Base-by-base conservation (phyloP, 2,888 invertebrate genomes). In the Apoda limacodes region DNA sequence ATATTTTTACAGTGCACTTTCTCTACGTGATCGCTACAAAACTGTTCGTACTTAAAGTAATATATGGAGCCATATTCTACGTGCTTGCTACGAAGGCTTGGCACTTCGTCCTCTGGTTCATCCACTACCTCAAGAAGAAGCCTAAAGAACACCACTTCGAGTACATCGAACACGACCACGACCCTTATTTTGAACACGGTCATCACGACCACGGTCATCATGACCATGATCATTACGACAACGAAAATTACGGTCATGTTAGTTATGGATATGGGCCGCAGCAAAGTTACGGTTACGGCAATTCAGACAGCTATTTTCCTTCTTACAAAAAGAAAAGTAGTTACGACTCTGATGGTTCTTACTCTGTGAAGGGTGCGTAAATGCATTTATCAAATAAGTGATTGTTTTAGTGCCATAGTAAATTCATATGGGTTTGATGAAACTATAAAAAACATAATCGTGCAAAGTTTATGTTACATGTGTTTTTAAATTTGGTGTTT, bases 341-440 rank as follows among this genome's bases (percentile, higher is more conserved):
- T 13, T 78, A 78, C 35, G 78, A 78, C 27, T 53, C 78, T 0
- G 78, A 78, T 42, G 78, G 78, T 0, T 76, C 78, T 0, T 78
- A 62, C 46, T 59, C 76, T 22, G 62, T n/a, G n/a, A n/a, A n/a
- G n/a, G n/a, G n/a, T n/a, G n/a, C n/a, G n/a, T n/a, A n/a, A n/a
- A n/a, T n/a, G n/a, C n/a, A n/a, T n/a, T n/a, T n/a, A n/a, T n/a
- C n/a, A n/a, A n/a, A n/a, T n/a, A n/a, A n/a, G n/a, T n/a, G n/a
- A n/a, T n/a, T n/a, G n/a, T n/a, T n/a, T n/a, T n/a, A n/a, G n/a
- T n/a, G n/a, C n/a, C n/a, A n/a, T n/a, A n/a, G n/a, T n/a, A n/a
- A n/a, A n/a, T n/a, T n/a, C n/a, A n/a, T n/a, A n/a, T n/a, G n/a
- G n/a, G n/a, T n/a, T n/a, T n/a, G n/a, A n/a, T n/a, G n/a, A n/a